phyloP scores from a whole-genome alignment of 2,888 invertebrate genomes.

The Melipona beecheii region DNA sequence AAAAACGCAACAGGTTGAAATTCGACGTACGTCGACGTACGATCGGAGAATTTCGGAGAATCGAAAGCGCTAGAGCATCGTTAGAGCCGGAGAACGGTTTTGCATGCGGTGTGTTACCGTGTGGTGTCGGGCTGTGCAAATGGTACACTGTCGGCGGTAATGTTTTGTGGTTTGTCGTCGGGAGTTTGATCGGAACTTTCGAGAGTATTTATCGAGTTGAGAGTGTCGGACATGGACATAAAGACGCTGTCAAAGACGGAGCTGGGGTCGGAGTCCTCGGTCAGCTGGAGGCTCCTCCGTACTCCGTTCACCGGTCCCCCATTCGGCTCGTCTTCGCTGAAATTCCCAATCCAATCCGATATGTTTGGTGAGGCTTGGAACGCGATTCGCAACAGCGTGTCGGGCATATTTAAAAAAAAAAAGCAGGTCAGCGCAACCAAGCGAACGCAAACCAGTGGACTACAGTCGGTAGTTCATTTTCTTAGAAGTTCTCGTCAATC shows the following conservation, averaged over 20 bases:
- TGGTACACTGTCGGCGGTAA: slow-evolving; percentile 80
- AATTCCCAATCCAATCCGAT: slow-evolving; percentile 69
- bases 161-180: slow-evolving; percentile 83
- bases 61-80: slow-evolving; percentile 48
- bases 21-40: neutral
- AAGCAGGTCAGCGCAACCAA: slow-evolving; percentile 48
- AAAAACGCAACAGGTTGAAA: neutral
- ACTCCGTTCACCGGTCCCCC: slow-evolving; percentile 76
- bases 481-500: neutral
- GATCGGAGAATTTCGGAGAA: neutral
- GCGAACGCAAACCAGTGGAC: slow-evolving; percentile 12
- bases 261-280: slow-evolving; percentile 81
- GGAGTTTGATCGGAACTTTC: slow-evolving; percentile 83
- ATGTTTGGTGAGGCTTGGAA: slow-evolving; percentile 38
- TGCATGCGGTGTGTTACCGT: slow-evolving; percentile 76
- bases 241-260: slow-evolving; percentile 83
- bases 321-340: slow-evolving; percentile 80
- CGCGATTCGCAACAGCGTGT: slow-evolving; percentile 16
- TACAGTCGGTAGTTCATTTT: neutral
- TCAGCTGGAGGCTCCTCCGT: slow-evolving; percentile 77
- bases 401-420: slow-evolving; percentile 44
- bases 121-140: slow-evolving; percentile 78
- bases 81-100: slow-evolving; percentile 62
- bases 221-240: slow-evolving; percentile 84
- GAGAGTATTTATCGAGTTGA: slow-evolving; percentile 83